These are phyloP conservation scores for Mus spretus DNA, from an alignment of 2,797 vertebrate genomes.

Conservation along the genomic window DNA sequence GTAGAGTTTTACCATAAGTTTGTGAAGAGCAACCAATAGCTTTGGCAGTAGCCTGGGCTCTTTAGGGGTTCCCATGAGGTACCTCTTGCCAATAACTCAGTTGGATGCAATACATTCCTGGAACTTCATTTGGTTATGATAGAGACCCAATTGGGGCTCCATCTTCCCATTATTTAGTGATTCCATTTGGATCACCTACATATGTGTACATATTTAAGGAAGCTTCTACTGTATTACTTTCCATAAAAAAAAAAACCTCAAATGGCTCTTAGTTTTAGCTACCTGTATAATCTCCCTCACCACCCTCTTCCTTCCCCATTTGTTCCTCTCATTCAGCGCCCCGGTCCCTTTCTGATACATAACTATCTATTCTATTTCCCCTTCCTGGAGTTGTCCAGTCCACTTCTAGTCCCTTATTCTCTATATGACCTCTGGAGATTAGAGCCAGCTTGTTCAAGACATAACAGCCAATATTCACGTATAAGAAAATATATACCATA, in stretches of 20 bases:
- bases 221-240: no score
- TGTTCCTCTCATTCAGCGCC: background rate
- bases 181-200: background rate
- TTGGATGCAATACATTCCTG: background rate
- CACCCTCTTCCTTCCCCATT: background rate
- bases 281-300: background rate
- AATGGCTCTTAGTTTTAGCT: no score
- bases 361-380: background rate
- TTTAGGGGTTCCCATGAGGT: background rate
- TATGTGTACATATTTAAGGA: no score
- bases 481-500: no score
- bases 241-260: no score
- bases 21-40: no score
- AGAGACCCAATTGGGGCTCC: background rate
- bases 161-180: background rate
- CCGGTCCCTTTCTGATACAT: background rate
- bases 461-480: background rate
- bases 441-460: background rate
- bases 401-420: background rate
- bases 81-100: background rate
- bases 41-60: background rate
- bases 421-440: background rate
- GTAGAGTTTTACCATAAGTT: no score
- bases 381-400: background rate
- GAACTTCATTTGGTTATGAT: background rate